Base-by-base conservation (phyloP, 2,888 invertebrate genomes). In the Mimas tiliae region DNA sequence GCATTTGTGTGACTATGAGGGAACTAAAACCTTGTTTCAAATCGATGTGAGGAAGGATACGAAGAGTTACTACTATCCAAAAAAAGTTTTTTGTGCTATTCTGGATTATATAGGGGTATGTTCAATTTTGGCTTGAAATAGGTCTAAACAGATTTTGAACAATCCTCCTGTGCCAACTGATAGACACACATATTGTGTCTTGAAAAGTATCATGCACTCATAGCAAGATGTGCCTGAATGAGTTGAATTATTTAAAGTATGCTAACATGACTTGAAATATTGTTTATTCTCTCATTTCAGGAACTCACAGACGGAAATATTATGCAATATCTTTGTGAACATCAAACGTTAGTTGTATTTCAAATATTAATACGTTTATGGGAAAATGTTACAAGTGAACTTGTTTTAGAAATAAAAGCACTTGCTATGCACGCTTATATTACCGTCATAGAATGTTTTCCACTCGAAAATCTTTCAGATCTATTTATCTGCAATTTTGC, bases 401-500 rank as follows among this genome's bases (percentile, higher is more conserved):
- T 85, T 19, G 86, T 94, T 38, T 78, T 88, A 7, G 94, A 95
- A 71, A 90, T 94, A 52, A 95, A 94, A 82, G 77, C 95, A 0
- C 81, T 94, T 65, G 87, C 90, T 14, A 86, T 96, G 50, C 94
- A 95, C 75, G 92, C 94, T 0, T 96, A 95, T 71, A 79, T 94
- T 4, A 92, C 90, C 1, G 94, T 96, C 69, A 83, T 94, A 9
- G 84, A 93, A 27, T 80, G 93, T 47, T 76, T 94, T 0, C 87
- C 92, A 0, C 74, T 88, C n/a, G 80, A 85, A 6, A 79, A 88
- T 62, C 75, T 86, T 0, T 89, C 95, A n/a, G 93, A 94, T 8
- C 84, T 89, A 0, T 95, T 94, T 72, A 78, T 96, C 14, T 88
- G 95, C 50, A 93, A 94, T 73, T 95, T 95, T 72, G 86, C 94